Evolutionary conservation across 2,888 invertebrate species (phyloP).

Genomic region (Andrena bucephala): DNA sequence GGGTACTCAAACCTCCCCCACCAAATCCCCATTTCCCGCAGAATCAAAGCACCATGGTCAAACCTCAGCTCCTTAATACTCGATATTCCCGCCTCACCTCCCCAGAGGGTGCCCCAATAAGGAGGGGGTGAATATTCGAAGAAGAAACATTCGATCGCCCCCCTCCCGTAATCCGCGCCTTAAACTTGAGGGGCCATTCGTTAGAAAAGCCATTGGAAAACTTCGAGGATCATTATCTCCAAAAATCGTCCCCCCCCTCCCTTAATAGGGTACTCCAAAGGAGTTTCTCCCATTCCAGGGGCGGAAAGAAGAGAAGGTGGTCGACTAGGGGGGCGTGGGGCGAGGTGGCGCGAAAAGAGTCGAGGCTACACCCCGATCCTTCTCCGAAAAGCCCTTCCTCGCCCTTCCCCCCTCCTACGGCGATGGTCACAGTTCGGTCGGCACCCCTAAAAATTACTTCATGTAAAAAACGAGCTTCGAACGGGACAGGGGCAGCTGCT

Average conservation of each 20-base stretch:
- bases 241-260: constrained; percentile 54
- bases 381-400: constrained; percentile 52
- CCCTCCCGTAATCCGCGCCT: constrained; percentile 18
- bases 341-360: constrained; percentile 53
- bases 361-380: constrained; percentile 49
- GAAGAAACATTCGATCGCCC: constrained; percentile 29
- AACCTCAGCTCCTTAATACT: constrained; percentile 19
- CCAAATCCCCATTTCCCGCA: not conserved
- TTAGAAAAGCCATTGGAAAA: constrained; percentile 51
- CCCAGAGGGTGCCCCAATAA: not conserved
- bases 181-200: constrained; percentile 52
- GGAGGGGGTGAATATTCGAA: constrained; percentile 14
- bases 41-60: not conserved
- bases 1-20: not conserved
- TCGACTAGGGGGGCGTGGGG: constrained; percentile 10
- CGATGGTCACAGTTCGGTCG: constrained; percentile 71
- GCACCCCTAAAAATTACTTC: constrained; percentile 71
- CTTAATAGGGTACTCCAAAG: constrained; percentile 54
- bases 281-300: constrained; percentile 52
- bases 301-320: constrained; percentile 22
- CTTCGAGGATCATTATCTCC: constrained; percentile 62
- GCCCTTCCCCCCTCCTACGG: constrained; percentile 9
- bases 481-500: constrained; percentile 53
- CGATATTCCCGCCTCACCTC: too few species aligned
- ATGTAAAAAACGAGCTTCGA: constrained; percentile 69